Evolutionary conservation across 2,113 vertebrate genomes (phyloP).

Genomic region (Microtus ochrogaster): DNA sequence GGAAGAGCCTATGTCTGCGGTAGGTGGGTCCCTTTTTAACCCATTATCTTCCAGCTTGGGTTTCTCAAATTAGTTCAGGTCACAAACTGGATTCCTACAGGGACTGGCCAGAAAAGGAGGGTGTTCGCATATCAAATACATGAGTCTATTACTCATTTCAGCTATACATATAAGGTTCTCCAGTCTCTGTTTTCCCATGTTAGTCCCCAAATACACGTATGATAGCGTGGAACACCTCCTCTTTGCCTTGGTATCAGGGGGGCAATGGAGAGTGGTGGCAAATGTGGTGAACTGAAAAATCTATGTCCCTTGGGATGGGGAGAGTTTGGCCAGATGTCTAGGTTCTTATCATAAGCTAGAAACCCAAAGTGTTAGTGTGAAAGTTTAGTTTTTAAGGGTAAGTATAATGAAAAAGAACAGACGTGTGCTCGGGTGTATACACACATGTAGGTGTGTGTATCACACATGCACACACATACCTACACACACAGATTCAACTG

Average conservation of each 20-base stretch:
- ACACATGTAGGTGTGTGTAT: no score
- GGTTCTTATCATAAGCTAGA: neutral
- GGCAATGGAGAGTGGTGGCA: neutral
- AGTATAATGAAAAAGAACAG: neutral
- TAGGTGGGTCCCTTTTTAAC: neutral
- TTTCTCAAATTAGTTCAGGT: neutral
- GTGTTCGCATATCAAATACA: neutral
- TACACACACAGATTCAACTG: neutral
- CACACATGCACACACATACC: rapidly evolving
- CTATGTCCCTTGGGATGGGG: neutral
- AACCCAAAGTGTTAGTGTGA: neutral
- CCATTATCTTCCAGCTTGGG: neutral
- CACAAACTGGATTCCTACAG: neutral
- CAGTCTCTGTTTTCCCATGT: neutral
- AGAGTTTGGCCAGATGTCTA: neutral
- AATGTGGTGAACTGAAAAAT: neutral
- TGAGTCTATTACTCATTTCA: neutral
- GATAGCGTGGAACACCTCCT: neutral
- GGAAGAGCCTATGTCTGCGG: neutral
- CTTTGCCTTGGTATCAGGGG: neutral
- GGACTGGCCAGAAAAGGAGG: neutral
- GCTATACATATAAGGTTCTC: neutral
- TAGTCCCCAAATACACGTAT: neutral
- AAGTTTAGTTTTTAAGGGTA: conserved; percentile 6
- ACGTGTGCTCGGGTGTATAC: no score